These are phyloP conservation scores for Carlito syrichta DNA, from an alignment of 2,113 vertebrate species.

Conservation along the genomic window DNA sequence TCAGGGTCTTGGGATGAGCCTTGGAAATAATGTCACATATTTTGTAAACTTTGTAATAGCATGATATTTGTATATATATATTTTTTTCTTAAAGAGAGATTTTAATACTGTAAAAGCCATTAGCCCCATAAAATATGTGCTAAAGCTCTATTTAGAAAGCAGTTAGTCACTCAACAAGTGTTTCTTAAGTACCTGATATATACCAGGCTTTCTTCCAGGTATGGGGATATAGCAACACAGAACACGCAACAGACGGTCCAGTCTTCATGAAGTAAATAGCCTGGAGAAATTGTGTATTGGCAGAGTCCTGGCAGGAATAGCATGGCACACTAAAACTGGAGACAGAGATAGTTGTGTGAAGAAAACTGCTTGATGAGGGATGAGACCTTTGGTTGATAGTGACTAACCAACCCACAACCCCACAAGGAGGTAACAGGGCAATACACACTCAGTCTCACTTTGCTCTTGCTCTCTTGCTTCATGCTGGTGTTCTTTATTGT, in stretches of 20 bases:
- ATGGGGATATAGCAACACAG: neutral
- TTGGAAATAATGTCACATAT: neutral
- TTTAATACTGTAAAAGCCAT: neutral
- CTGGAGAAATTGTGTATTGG: neutral
- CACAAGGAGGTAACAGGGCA: neutral
- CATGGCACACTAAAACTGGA: neutral
- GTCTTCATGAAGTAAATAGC: neutral
- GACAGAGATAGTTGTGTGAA: neutral
- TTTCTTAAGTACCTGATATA: neutral
- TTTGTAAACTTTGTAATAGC: neutral
- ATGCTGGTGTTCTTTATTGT: neutral
- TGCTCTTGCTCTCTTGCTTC: neutral
- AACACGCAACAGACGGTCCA: neutral
- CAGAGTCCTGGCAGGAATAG: neutral
- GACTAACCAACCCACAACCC: neutral
- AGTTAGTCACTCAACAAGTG: conserved; percentile 6
- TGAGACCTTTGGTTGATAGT: neutral
- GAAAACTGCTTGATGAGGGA: neutral
- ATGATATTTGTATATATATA: neutral
- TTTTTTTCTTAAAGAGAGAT: neutral
- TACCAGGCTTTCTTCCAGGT: neutral
- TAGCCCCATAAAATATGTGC: neutral
- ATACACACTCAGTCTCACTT: neutral
- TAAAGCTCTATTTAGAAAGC: neutral
- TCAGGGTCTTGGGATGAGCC: neutral